phyloP scores from a whole-genome alignment of 2,113 vertebrate genomes.

The Pygoscelis adeliae region DNA sequence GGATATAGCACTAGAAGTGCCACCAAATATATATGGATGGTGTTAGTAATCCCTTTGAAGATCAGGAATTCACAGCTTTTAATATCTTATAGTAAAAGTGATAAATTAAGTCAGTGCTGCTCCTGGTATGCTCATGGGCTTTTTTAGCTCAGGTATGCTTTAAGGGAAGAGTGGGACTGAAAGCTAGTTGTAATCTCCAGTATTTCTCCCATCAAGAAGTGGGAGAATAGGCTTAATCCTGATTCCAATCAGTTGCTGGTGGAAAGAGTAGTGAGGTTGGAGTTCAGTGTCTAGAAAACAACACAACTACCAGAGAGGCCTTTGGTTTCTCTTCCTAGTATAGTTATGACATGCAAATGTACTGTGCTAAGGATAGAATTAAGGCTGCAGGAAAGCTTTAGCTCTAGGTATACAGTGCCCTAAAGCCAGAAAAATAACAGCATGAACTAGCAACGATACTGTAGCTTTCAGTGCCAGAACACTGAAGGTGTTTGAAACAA shows the following conservation, averaged over 20 bases:
- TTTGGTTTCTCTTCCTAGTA: not conserved
- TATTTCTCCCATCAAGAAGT: not conserved
- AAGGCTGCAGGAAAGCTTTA: not conserved
- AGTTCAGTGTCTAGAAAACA: not conserved
- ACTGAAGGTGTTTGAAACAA: not conserved
- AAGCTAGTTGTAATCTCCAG: not conserved
- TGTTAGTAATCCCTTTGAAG: not conserved
- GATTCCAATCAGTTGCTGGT: not conserved
- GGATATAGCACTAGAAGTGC: not conserved
- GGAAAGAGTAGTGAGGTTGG: not conserved
- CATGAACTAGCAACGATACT: not conserved
- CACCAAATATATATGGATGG: not conserved
- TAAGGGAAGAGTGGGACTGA: not conserved
- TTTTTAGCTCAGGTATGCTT: not conserved
- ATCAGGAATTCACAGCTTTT: not conserved
- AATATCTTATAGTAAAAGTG: not conserved
- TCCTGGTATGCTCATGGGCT: not conserved
- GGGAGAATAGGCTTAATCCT: not conserved
- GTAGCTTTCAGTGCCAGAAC: not conserved
- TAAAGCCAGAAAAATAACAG: not conserved
- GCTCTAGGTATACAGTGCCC: not conserved
- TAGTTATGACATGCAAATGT: not conserved
- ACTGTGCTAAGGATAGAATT: not conserved
- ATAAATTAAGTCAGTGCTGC: not conserved
- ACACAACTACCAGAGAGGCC: not conserved